These are phyloP conservation scores for Pelodytes ibericus DNA, from an alignment of 2,797 vertebrate species.

Conservation along the genomic window DNA sequence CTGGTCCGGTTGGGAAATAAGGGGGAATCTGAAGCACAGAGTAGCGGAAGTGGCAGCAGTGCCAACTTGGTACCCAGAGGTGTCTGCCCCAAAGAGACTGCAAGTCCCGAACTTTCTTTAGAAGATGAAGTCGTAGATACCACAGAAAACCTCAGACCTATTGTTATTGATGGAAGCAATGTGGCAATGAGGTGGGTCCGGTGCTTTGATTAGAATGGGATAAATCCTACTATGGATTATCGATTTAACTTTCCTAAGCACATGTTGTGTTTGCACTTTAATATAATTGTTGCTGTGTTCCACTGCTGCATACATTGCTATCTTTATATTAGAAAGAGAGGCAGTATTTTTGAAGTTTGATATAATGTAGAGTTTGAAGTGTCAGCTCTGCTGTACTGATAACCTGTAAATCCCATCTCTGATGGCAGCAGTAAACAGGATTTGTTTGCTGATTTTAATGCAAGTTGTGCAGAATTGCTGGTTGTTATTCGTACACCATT, in stretches of 20 bases:
- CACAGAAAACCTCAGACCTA: slow-evolving; percentile 90
- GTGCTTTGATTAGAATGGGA: not conserved
- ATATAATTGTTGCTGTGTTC: no score
- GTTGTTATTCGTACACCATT: not conserved
- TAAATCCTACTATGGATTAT: no score
- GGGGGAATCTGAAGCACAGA: slow-evolving; percentile 85
- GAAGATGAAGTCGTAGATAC: slow-evolving; percentile 89
- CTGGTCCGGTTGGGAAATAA: slow-evolving; percentile 95
- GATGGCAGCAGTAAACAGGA: no score
- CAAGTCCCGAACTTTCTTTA: slow-evolving; percentile 88
- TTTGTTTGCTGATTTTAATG: not conserved
- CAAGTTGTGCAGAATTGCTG: not conserved
- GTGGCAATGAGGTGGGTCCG: slow-evolving; percentile 94
- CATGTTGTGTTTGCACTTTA: no score
- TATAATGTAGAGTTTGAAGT: no score
- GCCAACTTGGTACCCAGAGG: slow-evolving; percentile 70
- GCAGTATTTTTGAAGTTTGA: no score
- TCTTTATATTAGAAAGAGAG: no score
- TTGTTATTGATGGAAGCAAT: slow-evolving; percentile 97
- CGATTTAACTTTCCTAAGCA: no score
- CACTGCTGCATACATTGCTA: no score
- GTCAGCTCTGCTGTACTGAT: no score
- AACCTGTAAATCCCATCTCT: no score
- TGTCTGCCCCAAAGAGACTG: slow-evolving; percentile 80
- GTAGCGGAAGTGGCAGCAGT: slow-evolving; percentile 62